Evolutionary conservation across 2,888 invertebrate genomes (phyloP).

Genomic region (Pachycephus smyrnensis): DNA sequence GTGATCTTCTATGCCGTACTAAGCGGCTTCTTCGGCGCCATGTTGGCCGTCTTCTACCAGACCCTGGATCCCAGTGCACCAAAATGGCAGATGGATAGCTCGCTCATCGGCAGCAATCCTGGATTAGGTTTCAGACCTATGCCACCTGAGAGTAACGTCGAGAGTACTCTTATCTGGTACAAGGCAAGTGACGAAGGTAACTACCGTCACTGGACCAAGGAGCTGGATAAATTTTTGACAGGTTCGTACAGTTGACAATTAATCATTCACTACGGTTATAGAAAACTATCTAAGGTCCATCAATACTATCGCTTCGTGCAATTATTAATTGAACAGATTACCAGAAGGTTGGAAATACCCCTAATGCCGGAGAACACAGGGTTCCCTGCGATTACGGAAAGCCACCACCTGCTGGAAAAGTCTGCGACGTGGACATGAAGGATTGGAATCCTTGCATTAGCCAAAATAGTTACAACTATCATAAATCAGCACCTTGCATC

Average conservation of each 20-base stretch:
- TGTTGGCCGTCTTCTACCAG: conserved; percentile 95
- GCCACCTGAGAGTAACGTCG: conserved; percentile 91
- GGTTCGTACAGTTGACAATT: conserved; percentile 70
- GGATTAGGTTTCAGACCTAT: conserved; percentile 98
- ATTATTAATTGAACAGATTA: conserved; percentile 54
- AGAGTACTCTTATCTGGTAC: conserved; percentile 97
- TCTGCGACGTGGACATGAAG: conserved; percentile 83
- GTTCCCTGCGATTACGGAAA: conserved; percentile 76
- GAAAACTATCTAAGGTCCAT: too few relatives aligned
- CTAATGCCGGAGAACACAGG: conserved; percentile 69
- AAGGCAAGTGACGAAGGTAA: conserved; percentile 82
- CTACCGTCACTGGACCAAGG: conserved; percentile 83
- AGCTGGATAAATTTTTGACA: conserved; percentile 81
- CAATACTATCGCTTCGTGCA: too few relatives aligned
- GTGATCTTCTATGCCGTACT: conserved; percentile 93
- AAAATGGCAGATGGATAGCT: conserved; percentile 89
- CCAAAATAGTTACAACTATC: conserved; percentile 87
- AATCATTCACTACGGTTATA: not conserved
- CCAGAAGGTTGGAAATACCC: conserved; percentile 54
- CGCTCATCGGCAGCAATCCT: conserved; percentile 94
- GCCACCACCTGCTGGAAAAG: conserved; percentile 75
- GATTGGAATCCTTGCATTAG: conserved; percentile 83
- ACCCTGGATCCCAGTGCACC: conserved; percentile 87
- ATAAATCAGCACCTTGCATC: conserved; percentile 90
- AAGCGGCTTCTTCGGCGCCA: conserved; percentile 93